Evolutionary conservation across 2,113 vertebrate species (phyloP).

Genomic region (Ictalurus punctatus): DNA sequence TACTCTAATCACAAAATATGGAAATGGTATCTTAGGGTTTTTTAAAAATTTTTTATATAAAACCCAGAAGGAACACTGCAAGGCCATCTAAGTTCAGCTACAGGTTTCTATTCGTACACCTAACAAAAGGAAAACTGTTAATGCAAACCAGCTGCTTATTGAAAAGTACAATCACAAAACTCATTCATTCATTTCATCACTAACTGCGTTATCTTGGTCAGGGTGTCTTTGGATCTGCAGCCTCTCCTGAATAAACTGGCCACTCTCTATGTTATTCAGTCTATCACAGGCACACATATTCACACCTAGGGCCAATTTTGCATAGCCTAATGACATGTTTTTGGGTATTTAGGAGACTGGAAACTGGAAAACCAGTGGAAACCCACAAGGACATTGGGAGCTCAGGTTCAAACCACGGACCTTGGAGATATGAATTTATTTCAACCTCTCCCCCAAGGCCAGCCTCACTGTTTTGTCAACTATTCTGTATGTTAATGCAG

Average conservation of each 20-base stretch:
- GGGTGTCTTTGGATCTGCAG: not conserved
- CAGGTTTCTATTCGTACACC: not conserved
- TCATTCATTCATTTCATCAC: not conserved
- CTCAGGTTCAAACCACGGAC: not conserved
- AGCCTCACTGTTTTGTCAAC: not conserved
- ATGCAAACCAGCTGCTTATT: not conserved
- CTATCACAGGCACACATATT: not conserved
- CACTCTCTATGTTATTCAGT: not conserved
- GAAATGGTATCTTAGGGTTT: not conserved
- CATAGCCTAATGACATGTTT: not conserved
- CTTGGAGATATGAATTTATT: not conserved
- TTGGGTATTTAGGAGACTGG: not conserved
- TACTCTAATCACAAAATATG: not conserved
- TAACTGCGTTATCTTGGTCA: not conserved
- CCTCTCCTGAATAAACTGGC: not conserved
- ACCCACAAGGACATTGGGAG: not conserved
- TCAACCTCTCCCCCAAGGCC: not conserved
- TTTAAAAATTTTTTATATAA: not conserved
- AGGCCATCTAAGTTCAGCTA: not conserved
- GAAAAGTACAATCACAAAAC: not conserved
- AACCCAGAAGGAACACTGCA: not conserved
- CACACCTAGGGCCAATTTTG: not conserved
- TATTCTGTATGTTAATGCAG: not conserved
- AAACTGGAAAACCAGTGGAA: not conserved
- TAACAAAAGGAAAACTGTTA: not conserved